Evolutionary conservation across 2,888 invertebrate genomes (phyloP), one percentile per base, ranked within the genome.

Genomic region (Cosmorhoe ocellata): DNA sequence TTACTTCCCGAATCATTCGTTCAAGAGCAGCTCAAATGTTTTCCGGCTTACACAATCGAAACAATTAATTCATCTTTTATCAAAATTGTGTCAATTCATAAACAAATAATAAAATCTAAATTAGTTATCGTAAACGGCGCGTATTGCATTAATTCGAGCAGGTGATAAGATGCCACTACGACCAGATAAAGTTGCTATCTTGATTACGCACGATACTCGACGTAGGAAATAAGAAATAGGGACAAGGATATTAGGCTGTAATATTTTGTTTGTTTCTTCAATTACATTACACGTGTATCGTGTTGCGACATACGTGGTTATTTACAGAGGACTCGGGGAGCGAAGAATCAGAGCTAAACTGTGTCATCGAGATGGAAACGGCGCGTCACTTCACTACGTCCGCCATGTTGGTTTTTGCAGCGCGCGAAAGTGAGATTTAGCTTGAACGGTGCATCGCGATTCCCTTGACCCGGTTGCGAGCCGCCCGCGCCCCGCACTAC

Each of bases 351-450:
- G 51, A 59, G 54, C 59, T 41, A 51, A 68, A 64, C 66, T 70
- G 72, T 80, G 83, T 81, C 84, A 79, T 74, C 74, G 83, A 81
- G 74, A 79, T 71, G 74, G 79, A 81, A 80, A 70, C 68, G 61
- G 76, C 74, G 67, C 79, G 84, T 82, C 80, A 81, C 79, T 76
- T 82, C 80, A 81, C 79, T 76, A 72, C 63, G 68, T 66, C 83
- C 73, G 87, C 84, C 84, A 84, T 84, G 79, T 84, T 82, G 74
- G 80, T 78, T 78, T 46, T 75, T 84, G 81, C 84, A 79, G 79
- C 84, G 83, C 84, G 87, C 89, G 90, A 90, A 90, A 90, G 90
- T 90, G 89, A 90, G 89, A 87, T 90, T 89, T 87, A 85, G 79
- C 85, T 84, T 78, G 84, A 85, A 79, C 86, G 86, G 83, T 89